These are phyloP conservation scores for Daktulosphaira vitifoliae DNA, from an alignment of 1,140 invertebrate species.

Conservation along the genomic window DNA sequence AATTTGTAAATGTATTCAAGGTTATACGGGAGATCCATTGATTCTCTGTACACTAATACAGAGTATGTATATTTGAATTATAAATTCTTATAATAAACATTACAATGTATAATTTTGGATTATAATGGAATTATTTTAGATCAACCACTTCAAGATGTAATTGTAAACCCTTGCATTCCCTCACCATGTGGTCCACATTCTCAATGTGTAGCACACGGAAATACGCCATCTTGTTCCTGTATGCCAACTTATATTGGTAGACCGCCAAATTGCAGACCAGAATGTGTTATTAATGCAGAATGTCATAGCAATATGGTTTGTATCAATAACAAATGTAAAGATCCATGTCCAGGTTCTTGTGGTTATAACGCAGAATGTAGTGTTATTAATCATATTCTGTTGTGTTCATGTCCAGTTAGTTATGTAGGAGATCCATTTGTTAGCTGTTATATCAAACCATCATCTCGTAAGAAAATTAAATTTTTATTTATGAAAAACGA, in stretches of 20 bases:
- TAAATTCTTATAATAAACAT: neutral
- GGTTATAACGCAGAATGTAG: slow-evolving; percentile 46
- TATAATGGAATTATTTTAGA: neutral
- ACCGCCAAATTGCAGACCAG: slow-evolving; percentile 55
- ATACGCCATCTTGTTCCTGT: slow-evolving; percentile 55
- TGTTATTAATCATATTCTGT: slow-evolving; percentile 44
- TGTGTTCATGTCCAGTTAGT: slow-evolving; percentile 44
- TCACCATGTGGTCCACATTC: slow-evolving; percentile 61
- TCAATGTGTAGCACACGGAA: slow-evolving; percentile 51
- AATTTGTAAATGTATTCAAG: slow-evolving; percentile 55
- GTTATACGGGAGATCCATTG: slow-evolving; percentile 63
- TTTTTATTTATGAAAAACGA: neutral
- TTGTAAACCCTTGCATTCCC: slow-evolving; percentile 54
- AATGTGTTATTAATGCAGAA: slow-evolving; percentile 51
- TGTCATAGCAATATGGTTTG: slow-evolving; percentile 45
- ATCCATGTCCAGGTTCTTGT: slow-evolving; percentile 47
- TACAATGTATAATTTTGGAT: neutral
- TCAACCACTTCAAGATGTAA: slow-evolving; percentile 30
- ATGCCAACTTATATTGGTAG: slow-evolving; percentile 49
- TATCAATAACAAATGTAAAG: slow-evolving; percentile 45
- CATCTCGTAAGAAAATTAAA: slow-evolving; percentile 37
- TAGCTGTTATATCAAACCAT: slow-evolving; percentile 37
- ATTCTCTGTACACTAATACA: slow-evolving; percentile 48
- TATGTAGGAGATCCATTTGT: slow-evolving; percentile 45
- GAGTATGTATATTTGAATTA: slow-evolving; percentile 43